Conservation (phyloP, 2,888 invertebrate species). For the Agrotis puta region DNA sequence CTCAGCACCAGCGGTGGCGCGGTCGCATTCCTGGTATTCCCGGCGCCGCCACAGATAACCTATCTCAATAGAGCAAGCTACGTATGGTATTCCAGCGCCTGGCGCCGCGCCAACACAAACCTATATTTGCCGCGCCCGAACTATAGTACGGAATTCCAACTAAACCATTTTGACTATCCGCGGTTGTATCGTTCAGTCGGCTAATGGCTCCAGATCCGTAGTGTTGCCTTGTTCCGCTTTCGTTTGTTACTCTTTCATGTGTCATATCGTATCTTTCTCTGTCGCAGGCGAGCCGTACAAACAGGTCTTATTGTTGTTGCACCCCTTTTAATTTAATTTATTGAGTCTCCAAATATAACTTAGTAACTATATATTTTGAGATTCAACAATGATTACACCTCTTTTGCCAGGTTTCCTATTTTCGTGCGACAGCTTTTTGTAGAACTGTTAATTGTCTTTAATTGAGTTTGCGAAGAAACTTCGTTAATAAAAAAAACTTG, state of each 20-base stretch:
- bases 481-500: not conserved
- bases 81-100: slow-evolving; percentile 66
- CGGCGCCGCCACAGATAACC: slow-evolving; percentile 58
- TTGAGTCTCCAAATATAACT: slow-evolving; percentile 7
- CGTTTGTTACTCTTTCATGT: slow-evolving; percentile 28
- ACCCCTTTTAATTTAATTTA: slow-evolving; percentile 9
- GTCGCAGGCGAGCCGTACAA: slow-evolving; percentile 3
- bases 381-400: not conserved
- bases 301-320: slow-evolving; percentile 7
- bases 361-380: not conserved
- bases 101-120: slow-evolving; percentile 61
- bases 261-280: slow-evolving; percentile 19
- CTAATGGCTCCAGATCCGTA: slow-evolving; percentile 17
- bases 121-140: slow-evolving; percentile 63
- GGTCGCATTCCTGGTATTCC: slow-evolving; percentile 44
- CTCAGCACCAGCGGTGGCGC: not conserved
- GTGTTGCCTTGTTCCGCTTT: slow-evolving; percentile 14
- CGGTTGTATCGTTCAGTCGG: slow-evolving; percentile 40
- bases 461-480: not conserved
- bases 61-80: slow-evolving; percentile 64
- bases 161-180: slow-evolving; percentile 57
- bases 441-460: not conserved
- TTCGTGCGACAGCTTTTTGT: not conserved
- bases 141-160: slow-evolving; percentile 45
- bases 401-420: not conserved